Evolutionary conservation across 2,888 invertebrate species (phyloP).

Genomic region (Apeira syringaria): DNA sequence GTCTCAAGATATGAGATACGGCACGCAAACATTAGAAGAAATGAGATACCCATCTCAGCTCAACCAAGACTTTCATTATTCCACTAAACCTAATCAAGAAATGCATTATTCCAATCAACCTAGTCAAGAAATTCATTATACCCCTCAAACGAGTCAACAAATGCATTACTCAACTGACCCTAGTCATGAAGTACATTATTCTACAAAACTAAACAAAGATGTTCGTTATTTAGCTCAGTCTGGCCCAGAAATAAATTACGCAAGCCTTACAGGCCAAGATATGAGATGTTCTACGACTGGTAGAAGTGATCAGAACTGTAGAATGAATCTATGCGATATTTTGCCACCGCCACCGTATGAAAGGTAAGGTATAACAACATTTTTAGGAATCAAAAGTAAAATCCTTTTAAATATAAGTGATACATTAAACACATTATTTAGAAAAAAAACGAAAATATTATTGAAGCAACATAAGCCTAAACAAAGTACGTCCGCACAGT

Average conservation of each 20-base stretch:
- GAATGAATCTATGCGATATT: conserved; percentile 78
- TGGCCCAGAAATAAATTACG: conserved; percentile 40
- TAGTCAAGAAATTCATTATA: conserved; percentile 41
- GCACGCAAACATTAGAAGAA: conserved; percentile 4
- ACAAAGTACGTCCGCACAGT: too few relatives aligned
- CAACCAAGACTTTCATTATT: conserved; percentile 4
- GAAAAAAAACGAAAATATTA: too few relatives aligned
- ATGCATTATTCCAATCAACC: conserved; percentile 2
- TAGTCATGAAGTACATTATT: conserved; percentile 5
- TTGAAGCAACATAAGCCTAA: too few relatives aligned
- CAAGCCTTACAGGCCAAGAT: conserved; percentile 31
- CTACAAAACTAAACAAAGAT: conserved; percentile 6
- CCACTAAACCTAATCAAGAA: conserved; percentile 6
- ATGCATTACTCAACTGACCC: conserved; percentile 6
- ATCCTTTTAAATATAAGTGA: too few relatives aligned
- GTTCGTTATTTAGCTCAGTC: conserved; percentile 1
- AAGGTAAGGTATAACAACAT: conserved; percentile 53
- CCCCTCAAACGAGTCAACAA: conserved; percentile 31
- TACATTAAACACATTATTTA: too few relatives aligned
- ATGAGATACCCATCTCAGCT: conserved; percentile 9
- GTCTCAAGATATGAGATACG: conserved; percentile 45
- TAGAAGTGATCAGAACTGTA: conserved; percentile 68
- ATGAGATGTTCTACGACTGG: conserved; percentile 57
- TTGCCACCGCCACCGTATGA: conserved; percentile 76
- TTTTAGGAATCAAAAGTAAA: background rate